Percentiles rank a stretch among this genome's conserved stretches.
These are phyloP conservation scores for Campylorhamphus procurvoides DNA, from an alignment of 2,113 vertebrate species.

Conservation along the genomic window DNA sequence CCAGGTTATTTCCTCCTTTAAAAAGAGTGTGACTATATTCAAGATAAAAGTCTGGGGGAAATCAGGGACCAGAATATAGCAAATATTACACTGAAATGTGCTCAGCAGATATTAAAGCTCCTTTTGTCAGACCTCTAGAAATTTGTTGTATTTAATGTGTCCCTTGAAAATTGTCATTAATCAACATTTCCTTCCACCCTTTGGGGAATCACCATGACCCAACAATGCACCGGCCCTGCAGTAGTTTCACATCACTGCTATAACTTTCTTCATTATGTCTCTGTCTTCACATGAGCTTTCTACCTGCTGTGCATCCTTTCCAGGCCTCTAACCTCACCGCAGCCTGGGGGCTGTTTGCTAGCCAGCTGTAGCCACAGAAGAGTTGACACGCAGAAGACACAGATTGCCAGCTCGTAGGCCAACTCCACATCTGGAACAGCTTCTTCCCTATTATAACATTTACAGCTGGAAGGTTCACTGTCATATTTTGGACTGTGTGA, in stretches of 20 bases:
- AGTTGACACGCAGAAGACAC: background rate
- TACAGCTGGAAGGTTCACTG: background rate
- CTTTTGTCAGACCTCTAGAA: background rate
- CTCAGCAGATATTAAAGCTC: background rate
- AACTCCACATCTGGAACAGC: background rate
- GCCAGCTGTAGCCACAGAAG: background rate
- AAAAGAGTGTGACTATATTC: background rate
- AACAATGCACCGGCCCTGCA: rapidly evolving
- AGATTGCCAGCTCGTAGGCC: background rate
- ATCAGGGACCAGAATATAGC: background rate
- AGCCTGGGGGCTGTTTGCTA: rapidly evolving
- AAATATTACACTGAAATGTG: background rate
- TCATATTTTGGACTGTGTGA: background rate
- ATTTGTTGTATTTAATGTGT: background rate
- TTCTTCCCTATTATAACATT: background rate
- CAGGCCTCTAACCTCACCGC: background rate
- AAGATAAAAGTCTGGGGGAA: background rate
- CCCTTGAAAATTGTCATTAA: background rate
- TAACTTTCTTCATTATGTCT: background rate
- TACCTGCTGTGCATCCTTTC: background rate
- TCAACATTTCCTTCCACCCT: background rate
- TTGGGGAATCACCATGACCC: rapidly evolving
- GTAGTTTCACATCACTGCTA: background rate
- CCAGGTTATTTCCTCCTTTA: background rate
- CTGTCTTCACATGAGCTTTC: background rate